A percentile compares a stretch with the other conserved stretches of the same genome.
Conservation (phyloP, 2,113 vertebrate species). For the Nannobrachium achirus region DNA sequence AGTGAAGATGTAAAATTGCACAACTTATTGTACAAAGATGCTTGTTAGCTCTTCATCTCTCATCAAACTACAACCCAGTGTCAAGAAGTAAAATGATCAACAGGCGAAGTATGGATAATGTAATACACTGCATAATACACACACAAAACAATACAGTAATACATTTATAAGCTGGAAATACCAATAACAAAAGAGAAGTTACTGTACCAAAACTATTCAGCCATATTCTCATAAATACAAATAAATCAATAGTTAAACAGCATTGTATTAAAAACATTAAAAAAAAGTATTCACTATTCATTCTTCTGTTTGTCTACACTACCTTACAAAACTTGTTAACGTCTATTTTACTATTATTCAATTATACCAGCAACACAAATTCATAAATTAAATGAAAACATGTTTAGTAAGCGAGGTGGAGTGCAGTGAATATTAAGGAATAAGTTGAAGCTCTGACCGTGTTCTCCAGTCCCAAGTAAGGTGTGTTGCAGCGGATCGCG, state of each 20-base stretch:
- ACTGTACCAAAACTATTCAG: too few species aligned
- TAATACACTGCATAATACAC: too few species aligned
- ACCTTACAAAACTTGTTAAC: neutral
- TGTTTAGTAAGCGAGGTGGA: too few species aligned
- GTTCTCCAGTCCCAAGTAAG: slow-evolving; percentile 89
- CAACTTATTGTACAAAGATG: neutral
- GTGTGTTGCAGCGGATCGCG: slow-evolving; percentile 87
- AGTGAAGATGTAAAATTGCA: slow-evolving; percentile 16
- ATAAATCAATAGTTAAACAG: neutral
- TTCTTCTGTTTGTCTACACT: neutral
- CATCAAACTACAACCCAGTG: neutral
- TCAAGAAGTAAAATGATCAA: too few species aligned
- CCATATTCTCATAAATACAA: neutral
- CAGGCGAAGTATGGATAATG: too few species aligned
- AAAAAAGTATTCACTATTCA: too few species aligned
- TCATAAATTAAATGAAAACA: neutral
- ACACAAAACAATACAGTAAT: too few species aligned
- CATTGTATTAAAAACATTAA: neutral
- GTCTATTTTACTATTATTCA: too few species aligned
- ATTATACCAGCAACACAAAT: neutral
- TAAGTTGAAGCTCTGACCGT: slow-evolving; percentile 81
- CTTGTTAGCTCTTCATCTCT: slow-evolving; percentile 27
- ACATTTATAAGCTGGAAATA: too few species aligned
- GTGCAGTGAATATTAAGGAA: neutral
- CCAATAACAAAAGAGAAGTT: too few species aligned